Base-by-base conservation (phyloP, 2,113 vertebrate genomes). In the Trichomycterus rosablanca region DNA sequence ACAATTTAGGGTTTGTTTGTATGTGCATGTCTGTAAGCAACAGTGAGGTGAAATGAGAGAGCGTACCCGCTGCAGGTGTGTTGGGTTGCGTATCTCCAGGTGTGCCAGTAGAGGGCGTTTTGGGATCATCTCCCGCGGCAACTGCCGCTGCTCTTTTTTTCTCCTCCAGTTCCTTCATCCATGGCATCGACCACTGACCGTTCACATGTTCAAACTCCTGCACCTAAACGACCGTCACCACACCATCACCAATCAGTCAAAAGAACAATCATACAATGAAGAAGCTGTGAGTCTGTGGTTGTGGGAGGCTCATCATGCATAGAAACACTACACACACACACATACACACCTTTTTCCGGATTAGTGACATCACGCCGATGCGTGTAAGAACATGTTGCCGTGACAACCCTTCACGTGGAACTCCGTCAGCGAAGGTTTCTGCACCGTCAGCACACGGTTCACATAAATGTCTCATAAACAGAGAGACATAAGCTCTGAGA, bases 141-240 rank as follows among this genome's bases (percentile, higher is more conserved):
- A 91, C 86, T 63, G 85, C 85, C 2, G 78, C 84, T 1, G 92
- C 91, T 67, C 95, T 93, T 77, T 97, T 97, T 76, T 90, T 97
- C 74, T 97, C 94, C 75, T 97, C 93, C 66, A 93, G 83, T 75
- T 98, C 96, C 20, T 93, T 93, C 74, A 98, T 89, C 80, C 96
- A 95, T 24, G 96, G 94, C 93, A 98, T 98, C 10, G 95, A 98
- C 96, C 96, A 98, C 58, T 94, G 94, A 39, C 96, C 96, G 0
- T 98, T 98, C 49, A 98, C 95, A 11, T 97, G 95, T 73, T 97
- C 95, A 84, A 98, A 98, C 74, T 98, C 96, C 80, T 98, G 96
- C 54, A 98, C 96, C 96, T 98, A 67, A 67, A 42, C n/a, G 19
- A 28, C n/a, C 20, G 9, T 12, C 34, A 37, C 11, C 34, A 37